phyloP scores from a whole-genome alignment of 2,888 invertebrate species.

The Micoletzkya japonica region DNA sequence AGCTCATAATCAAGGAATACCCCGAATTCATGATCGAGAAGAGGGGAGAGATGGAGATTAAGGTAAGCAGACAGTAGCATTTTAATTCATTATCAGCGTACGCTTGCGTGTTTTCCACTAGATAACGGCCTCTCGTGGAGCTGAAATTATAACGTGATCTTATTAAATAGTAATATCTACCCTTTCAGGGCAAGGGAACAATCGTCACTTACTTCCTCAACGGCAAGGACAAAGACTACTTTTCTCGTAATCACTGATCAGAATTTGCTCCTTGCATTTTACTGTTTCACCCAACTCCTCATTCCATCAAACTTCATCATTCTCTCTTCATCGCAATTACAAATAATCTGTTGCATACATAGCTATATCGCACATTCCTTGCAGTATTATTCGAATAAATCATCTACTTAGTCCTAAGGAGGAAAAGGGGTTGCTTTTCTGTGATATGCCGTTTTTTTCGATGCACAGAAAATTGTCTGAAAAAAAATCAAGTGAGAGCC shows the following conservation, averaged over 20 bases:
- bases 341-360: too few species aligned
- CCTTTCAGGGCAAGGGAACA: conserved; percentile 46
- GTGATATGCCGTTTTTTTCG: too few species aligned
- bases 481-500: too few species aligned
- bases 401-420: too few species aligned
- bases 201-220: conserved; percentile 50
- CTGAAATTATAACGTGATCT: not conserved
- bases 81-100: not conserved
- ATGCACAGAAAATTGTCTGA: too few species aligned
- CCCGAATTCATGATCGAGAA: conserved; percentile 38
- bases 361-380: too few species aligned
- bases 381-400: too few species aligned
- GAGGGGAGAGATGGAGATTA: conserved; percentile 36
- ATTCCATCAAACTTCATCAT: not conserved
- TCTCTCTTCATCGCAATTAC: not conserved
- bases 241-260: conserved; percentile 17
- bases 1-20: conserved; percentile 36
- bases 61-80: conserved; percentile 22
- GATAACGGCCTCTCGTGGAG: not conserved
- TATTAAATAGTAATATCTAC: not conserved
- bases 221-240: conserved; percentile 32
- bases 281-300: not conserved
- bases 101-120: not conserved
- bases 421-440: too few species aligned
- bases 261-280: not conserved